Evolutionary conservation across 2,888 invertebrate species (phyloP).

Genomic region (Leuctra nigra): DNA sequence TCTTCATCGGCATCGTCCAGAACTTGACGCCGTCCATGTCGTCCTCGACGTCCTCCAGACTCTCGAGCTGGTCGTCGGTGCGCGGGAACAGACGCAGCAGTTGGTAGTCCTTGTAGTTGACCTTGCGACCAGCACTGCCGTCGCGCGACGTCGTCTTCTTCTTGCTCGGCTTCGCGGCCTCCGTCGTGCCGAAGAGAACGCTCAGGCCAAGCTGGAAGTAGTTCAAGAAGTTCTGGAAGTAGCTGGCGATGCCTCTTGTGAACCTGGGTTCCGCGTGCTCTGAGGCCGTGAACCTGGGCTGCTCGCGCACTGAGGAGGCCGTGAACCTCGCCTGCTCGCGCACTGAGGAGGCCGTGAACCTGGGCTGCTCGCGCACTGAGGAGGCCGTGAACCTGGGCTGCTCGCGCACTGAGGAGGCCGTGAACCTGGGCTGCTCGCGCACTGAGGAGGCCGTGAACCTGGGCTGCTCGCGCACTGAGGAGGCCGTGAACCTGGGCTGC

Average conservation of each 20-base stretch:
- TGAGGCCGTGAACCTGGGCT: too few species aligned
- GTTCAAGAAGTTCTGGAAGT: not conserved
- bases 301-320: too few species aligned
- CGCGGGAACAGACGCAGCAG: constrained; percentile 41
- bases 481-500: too few species aligned
- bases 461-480: too few species aligned
- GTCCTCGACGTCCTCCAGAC: constrained; percentile 41
- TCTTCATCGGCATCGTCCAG: constrained; percentile 50
- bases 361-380: too few species aligned
- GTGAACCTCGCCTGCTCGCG: too few species aligned
- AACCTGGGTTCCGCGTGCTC: not conserved
- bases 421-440: too few species aligned
- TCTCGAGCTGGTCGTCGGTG: constrained; percentile 41
- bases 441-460: too few species aligned
- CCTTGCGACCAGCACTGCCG: not conserved
- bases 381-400: too few species aligned
- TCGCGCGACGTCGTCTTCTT: not conserved
- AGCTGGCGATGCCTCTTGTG: not conserved
- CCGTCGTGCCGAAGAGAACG: not conserved
- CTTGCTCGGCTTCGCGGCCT: not conserved
- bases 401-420: too few species aligned
- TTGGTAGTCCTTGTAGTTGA: constrained; percentile 30
- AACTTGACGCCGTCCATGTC: constrained; percentile 49
- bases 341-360: too few species aligned
- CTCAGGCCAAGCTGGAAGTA: not conserved